Percentiles rank a stretch among this genome's conserved stretches.
phyloP scores from a whole-genome alignment of 2,113 vertebrate species.

The Macaca mulatta region DNA sequence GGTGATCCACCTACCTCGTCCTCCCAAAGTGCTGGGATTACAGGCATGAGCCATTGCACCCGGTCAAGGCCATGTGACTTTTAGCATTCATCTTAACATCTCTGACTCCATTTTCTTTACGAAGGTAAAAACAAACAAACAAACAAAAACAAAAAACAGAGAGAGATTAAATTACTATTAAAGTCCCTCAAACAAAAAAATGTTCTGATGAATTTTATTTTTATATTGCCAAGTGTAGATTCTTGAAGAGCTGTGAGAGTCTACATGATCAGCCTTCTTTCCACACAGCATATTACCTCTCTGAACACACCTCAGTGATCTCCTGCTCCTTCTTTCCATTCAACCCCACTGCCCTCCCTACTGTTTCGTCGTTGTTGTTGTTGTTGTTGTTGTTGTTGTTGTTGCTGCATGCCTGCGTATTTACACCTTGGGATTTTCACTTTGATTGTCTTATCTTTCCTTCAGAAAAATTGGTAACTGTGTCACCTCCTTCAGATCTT shows the following conservation, averaged over 20 bases:
- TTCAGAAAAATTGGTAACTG: neutral
- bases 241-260: neutral
- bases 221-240: neutral
- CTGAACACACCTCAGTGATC: neutral
- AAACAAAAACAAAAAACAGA: too few species aligned
- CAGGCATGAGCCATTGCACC: accelerated
- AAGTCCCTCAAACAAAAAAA: neutral
- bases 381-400: neutral
- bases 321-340: neutral
- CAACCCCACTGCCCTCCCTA: neutral
- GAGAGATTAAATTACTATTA: neutral
- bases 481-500: neutral
- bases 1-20: too few species aligned
- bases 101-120: neutral
- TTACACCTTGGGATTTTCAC: neutral
- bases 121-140: neutral
- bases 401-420: neutral
- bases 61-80: neutral
- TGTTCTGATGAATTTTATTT: neutral
- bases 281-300: neutral
- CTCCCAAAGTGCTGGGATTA: too few species aligned
- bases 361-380: neutral
- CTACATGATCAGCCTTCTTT: neutral
- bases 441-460: neutral
- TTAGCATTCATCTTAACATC: neutral